These are phyloP conservation scores for Sebastes kiyomatsui DNA, from an alignment of 2,797 vertebrate genomes.

Conservation along the genomic window DNA sequence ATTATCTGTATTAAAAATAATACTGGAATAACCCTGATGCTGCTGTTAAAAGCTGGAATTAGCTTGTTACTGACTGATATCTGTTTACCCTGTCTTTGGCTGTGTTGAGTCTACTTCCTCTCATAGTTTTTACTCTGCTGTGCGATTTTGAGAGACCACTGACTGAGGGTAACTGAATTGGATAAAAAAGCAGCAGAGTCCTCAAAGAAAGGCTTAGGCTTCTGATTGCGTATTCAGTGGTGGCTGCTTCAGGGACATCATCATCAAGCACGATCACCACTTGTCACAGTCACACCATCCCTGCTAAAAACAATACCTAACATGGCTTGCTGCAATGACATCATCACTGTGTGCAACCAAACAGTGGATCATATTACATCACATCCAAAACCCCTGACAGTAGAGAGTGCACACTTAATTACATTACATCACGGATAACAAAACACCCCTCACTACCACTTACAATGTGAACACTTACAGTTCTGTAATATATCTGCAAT, in stretches of 20 bases:
- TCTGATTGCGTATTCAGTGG: background rate
- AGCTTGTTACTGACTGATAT: background rate
- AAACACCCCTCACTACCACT: background rate
- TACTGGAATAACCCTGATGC: too few relatives aligned
- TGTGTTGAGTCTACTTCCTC: background rate
- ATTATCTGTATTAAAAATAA: background rate
- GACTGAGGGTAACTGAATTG: background rate
- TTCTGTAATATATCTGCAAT: background rate
- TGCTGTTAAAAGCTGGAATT: background rate
- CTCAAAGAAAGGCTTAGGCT: background rate
- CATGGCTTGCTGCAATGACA: slow-evolving; percentile 48
- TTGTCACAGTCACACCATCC: slow-evolving; percentile 4
- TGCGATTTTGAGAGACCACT: background rate
- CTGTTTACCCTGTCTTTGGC: background rate
- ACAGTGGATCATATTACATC: slow-evolving; percentile 47
- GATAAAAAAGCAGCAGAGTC: background rate
- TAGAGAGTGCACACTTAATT: background rate
- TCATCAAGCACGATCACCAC: slow-evolving; percentile 1
- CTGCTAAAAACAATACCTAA: slow-evolving; percentile 22
- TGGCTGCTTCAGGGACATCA: background rate
- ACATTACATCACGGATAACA: slow-evolving; percentile 18
- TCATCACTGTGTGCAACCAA: slow-evolving; percentile 39
- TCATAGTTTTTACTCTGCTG: background rate
- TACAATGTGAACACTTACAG: background rate
- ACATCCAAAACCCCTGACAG: slow-evolving; percentile 30